phyloP scores from a whole-genome alignment of 2,888 invertebrate species.

The Trichogramma evanescens region DNA sequence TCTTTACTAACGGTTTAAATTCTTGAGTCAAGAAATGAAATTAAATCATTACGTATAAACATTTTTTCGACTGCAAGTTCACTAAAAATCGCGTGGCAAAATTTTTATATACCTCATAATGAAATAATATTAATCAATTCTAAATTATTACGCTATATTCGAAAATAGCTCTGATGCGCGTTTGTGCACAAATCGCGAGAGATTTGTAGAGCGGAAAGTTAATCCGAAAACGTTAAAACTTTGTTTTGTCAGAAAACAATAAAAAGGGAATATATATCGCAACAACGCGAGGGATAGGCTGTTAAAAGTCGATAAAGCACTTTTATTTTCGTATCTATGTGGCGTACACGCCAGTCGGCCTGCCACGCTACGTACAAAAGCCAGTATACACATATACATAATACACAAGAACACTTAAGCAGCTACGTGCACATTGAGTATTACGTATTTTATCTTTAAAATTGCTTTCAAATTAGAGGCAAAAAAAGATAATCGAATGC shows the following conservation, averaged over 20 bases:
- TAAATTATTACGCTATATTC: background rate
- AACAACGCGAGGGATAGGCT: background rate
- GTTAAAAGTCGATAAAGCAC: conserved; percentile 17
- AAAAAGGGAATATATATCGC: conserved; percentile 8
- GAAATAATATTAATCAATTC: background rate
- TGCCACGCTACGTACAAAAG: no score
- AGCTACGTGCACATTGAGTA: no score
- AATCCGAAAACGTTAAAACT: conserved; percentile 1
- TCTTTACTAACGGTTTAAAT: no score
- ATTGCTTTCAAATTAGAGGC: no score
- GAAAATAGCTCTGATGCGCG: background rate
- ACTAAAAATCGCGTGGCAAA: background rate
- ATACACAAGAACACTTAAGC: no score
- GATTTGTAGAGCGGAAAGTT: background rate
- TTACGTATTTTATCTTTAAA: no score
- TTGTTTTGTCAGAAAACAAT: conserved; percentile 11
- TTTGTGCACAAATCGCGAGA: background rate
- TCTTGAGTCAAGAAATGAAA: no score
- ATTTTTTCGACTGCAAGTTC: background rate
- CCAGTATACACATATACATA: no score
- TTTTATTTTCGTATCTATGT: conserved; percentile 15
- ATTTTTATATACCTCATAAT: background rate
- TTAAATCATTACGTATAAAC: no score
- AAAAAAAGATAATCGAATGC: no score
- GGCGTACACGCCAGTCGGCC: background rate